Conservation (phyloP, 2,888 invertebrate species). For the Eurytoma adleriae region DNA sequence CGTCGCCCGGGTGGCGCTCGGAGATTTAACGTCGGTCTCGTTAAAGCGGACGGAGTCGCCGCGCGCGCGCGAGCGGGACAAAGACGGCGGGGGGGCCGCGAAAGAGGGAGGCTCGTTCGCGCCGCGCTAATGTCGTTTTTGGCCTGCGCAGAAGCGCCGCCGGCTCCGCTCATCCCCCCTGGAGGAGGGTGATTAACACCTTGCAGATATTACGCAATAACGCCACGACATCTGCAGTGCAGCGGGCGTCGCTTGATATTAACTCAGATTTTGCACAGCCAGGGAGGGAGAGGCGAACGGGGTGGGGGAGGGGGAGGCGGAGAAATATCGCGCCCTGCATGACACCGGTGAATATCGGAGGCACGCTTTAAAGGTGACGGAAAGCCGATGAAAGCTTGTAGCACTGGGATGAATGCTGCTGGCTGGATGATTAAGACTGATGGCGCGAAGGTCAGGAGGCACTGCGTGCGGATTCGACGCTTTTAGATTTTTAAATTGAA, state of each 20-base stretch:
- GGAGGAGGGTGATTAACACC: constrained; percentile 65
- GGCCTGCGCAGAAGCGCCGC: neutral
- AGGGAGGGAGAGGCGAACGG: constrained; percentile 4
- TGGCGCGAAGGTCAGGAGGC: too few species aligned
- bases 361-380: neutral
- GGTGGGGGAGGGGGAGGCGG: constrained; percentile 9
- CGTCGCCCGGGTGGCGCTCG: neutral
- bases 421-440: too few species aligned
- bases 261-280: constrained; percentile 57
- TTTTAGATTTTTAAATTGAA: too few species aligned
- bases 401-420: too few species aligned
- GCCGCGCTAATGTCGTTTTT: constrained; percentile 36
- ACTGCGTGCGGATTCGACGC: too few species aligned
- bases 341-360: constrained; percentile 34
- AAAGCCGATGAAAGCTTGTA: too few species aligned
- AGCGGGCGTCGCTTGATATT: constrained; percentile 59
- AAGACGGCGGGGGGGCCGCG: too few species aligned
- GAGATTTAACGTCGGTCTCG: constrained; percentile 29
- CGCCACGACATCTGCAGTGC: constrained; percentile 62
- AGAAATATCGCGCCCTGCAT: neutral
- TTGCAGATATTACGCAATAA: constrained; percentile 67
- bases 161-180: neutral
- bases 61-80: too few species aligned
- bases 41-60: constrained; percentile 4
- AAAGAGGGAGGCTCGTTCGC: too few species aligned